Evolutionary conservation across 2,113 vertebrate genomes (phyloP).

Genomic region (Taxidea taxus): DNA sequence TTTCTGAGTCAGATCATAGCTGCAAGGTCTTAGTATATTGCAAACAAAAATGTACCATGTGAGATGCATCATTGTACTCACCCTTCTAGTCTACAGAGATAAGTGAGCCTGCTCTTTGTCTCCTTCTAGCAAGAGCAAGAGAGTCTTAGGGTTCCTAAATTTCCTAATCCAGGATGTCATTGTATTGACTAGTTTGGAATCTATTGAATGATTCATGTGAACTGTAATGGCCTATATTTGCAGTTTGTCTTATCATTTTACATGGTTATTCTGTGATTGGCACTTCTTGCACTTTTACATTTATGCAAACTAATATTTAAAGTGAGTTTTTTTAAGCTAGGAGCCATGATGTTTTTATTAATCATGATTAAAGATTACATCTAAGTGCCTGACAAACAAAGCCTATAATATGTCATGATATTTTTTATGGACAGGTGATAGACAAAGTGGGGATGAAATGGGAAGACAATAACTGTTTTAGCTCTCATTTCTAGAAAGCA

Average conservation of each 20-base stretch:
- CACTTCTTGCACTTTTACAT: neutral
- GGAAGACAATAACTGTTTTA: neutral
- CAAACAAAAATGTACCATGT: neutral
- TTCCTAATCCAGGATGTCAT: neutral
- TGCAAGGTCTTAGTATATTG: neutral
- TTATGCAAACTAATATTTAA: slow-evolving; percentile 12
- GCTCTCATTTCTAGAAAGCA: neutral
- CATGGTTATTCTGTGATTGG: neutral
- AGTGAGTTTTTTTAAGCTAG: neutral
- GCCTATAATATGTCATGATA: neutral
- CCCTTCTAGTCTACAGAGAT: neutral
- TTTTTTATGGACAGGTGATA: neutral
- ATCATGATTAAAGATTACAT: slow-evolving; percentile 1
- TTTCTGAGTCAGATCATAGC: neutral
- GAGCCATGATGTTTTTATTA: neutral
- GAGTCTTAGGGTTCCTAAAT: neutral
- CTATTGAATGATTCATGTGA: neutral
- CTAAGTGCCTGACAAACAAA: neutral
- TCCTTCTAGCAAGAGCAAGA: neutral
- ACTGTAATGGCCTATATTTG: neutral
- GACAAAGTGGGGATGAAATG: neutral
- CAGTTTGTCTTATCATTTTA: neutral
- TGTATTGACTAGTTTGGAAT: neutral
- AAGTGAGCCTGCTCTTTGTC: neutral
- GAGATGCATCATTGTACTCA: neutral